A percentile compares a stretch with the other conserved stretches of the same genome.
These are phyloP conservation scores for Beris chalybata DNA, from an alignment of 2,888 invertebrate genomes.

Conservation along the genomic window DNA sequence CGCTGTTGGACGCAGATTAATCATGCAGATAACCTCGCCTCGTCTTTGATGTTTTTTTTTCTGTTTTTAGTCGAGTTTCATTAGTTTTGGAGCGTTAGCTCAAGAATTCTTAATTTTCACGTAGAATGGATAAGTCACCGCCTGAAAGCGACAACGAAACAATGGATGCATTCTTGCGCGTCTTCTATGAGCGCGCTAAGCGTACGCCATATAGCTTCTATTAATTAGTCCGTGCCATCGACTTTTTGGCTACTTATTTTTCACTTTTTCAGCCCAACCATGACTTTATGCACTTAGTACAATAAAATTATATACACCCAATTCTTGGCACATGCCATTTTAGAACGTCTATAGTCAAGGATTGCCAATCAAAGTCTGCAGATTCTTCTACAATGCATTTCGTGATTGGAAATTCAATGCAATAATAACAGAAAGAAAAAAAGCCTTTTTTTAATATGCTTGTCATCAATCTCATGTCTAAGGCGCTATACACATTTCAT, in stretches of 20 bases:
- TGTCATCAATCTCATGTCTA: too few relatives aligned
- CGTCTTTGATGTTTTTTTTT: slow-evolving; percentile 5
- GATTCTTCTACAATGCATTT: slow-evolving; percentile 26
- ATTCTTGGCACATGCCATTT: too few relatives aligned
- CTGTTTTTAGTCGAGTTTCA: background rate
- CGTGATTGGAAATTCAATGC: slow-evolving; percentile 30
- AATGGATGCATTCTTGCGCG: slow-evolving; percentile 30
- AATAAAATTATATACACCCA: too few relatives aligned
- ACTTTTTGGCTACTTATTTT: slow-evolving; percentile 16
- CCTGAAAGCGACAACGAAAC: slow-evolving; percentile 3
- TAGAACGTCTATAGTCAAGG: slow-evolving; percentile 8
- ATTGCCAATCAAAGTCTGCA: slow-evolving; percentile 11
- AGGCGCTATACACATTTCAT: too few relatives aligned
- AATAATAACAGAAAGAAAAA: slow-evolving; percentile 9
- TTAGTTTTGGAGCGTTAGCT: slow-evolving; percentile 19
- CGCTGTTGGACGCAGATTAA: slow-evolving; percentile 20
- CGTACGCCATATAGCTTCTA: slow-evolving; percentile 25
- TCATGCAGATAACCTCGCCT: slow-evolving; percentile 30
- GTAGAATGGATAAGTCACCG: slow-evolving; percentile 14
- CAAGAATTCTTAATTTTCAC: slow-evolving; percentile 12
- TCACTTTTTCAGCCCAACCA: background rate
- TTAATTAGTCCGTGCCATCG: slow-evolving; percentile 14
- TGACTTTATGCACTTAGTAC: too few relatives aligned
- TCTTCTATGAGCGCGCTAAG: slow-evolving; percentile 17
- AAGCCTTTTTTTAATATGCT: too few relatives aligned